These are phyloP conservation scores for Lophius americanus DNA, from an alignment of 2,797 vertebrate genomes.

Conservation along the genomic window DNA sequence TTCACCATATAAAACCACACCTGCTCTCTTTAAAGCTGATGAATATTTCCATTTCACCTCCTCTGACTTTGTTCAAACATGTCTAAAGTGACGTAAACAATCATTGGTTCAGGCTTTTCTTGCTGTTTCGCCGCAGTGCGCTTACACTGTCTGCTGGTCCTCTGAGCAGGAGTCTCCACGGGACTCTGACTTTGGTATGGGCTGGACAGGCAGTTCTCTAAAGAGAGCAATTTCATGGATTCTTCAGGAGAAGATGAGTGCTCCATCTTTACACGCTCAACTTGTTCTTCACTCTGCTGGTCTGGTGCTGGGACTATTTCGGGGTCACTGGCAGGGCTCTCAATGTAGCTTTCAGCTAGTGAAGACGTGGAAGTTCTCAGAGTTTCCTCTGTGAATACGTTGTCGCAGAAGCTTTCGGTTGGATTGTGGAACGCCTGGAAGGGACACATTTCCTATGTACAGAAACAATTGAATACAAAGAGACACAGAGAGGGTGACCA, in stretches of 20 bases:
- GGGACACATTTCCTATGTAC: slow-evolving; percentile 20
- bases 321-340: not conserved
- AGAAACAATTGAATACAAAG: not conserved
- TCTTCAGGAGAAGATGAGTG: slow-evolving; percentile 30
- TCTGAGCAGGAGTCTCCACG: not conserved
- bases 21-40: not conserved
- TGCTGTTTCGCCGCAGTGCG: slow-evolving; percentile 4
- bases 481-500: slow-evolving; percentile 5
- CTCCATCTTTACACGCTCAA: not conserved
- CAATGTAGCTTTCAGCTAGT: not conserved
- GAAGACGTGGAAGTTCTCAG: not conserved
- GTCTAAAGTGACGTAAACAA: slow-evolving; percentile 69
- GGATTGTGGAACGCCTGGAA: slow-evolving; percentile 46
- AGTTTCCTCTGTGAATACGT: slow-evolving; percentile 46
- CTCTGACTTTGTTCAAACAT: slow-evolving; percentile 55
- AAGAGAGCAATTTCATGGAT: slow-evolving; percentile 18
- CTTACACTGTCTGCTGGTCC: slow-evolving; percentile 13
- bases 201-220: slow-evolving; percentile 20
- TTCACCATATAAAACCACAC: not conserved
- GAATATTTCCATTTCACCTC: slow-evolving; percentile 3
- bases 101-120: slow-evolving; percentile 5
- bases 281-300: not conserved
- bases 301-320: not conserved
- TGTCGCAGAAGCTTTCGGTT: slow-evolving; percentile 45
- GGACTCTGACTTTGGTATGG: slow-evolving; percentile 68